Conservation (phyloP, 1,140 invertebrate genomes). For the Diuraphis noxia region DNA sequence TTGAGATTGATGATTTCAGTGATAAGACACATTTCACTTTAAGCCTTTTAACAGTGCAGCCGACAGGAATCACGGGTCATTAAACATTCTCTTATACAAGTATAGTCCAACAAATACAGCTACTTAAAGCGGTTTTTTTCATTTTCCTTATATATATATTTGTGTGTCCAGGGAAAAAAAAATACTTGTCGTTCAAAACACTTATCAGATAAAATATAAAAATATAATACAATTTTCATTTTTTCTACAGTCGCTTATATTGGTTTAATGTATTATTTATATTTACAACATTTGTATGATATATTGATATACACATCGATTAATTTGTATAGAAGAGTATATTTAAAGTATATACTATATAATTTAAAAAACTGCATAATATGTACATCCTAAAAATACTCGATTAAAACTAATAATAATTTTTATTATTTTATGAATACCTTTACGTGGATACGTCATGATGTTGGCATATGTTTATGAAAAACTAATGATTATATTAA, state of each 20-base stretch:
- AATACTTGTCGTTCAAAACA: constrained; percentile 35
- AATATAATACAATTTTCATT: background rate
- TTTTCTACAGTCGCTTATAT: background rate
- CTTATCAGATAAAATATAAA: constrained; percentile 33
- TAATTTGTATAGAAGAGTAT: background rate
- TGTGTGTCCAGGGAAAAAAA: constrained; percentile 19
- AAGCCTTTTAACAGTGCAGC: constrained; percentile 44
- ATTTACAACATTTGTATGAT: background rate
- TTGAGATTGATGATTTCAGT: constrained; percentile 51
- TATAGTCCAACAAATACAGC: constrained; percentile 14
- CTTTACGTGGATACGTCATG: no score
- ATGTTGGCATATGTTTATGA: background rate
- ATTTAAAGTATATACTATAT: background rate
- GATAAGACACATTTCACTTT: constrained; percentile 52
- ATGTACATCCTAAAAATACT: background rate
- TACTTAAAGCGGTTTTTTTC: constrained; percentile 44
- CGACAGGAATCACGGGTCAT: constrained; percentile 50
- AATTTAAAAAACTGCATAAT: background rate
- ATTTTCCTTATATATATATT: constrained; percentile 14
- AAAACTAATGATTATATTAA: background rate
- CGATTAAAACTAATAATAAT: background rate
- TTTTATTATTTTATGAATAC: background rate
- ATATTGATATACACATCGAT: background rate
- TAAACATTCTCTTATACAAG: constrained; percentile 46
- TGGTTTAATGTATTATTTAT: background rate